A percentile compares a stretch with the other conserved stretches of the same genome.
Conservation (phyloP, 2,888 invertebrate genomes). For the Hecatera dysodea region DNA sequence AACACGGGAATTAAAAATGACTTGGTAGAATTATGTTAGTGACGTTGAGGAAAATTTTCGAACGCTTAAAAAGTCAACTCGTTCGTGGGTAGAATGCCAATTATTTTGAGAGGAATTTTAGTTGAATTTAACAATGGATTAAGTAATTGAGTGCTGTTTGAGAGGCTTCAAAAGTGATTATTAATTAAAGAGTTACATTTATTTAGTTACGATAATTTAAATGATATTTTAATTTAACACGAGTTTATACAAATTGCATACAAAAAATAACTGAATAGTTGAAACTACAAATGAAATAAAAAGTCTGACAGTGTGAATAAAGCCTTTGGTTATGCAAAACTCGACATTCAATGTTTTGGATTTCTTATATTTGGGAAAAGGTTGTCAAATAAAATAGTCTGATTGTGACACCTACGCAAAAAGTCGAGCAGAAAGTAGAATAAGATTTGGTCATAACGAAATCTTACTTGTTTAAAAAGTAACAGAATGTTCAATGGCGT, state of each 20-base stretch:
- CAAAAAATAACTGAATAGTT: neutral
- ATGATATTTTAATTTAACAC: neutral
- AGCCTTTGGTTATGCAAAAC: constrained; percentile 11
- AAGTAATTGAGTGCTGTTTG: constrained; percentile 21
- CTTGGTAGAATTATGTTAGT: constrained; percentile 25
- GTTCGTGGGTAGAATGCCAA: neutral
- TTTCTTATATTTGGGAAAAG: constrained; percentile 40
- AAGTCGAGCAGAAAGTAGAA: constrained; percentile 20
- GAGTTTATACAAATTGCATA: neutral
- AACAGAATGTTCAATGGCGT: constrained; percentile 9
- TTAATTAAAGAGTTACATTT: neutral
- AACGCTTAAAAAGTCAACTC: neutral
- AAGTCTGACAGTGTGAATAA: neutral
- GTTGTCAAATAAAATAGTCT: constrained; percentile 58
- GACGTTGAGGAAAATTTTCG: constrained; percentile 21
- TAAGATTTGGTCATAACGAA: constrained; percentile 13
- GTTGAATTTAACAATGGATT: neutral
- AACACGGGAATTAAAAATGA: constrained; percentile 40
- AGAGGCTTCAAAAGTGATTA: neutral
- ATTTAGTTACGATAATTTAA: neutral
- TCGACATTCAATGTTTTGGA: constrained; percentile 19
- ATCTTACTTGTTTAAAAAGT: neutral
- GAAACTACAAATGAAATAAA: neutral
- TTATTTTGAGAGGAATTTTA: neutral
- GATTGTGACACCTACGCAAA: constrained; percentile 43